Percentiles rank a stretch among this genome's conserved stretches.
Evolutionary conservation across 2,113 vertebrate genomes (phyloP).

Genomic region (Gracilinanus agilis): DNA sequence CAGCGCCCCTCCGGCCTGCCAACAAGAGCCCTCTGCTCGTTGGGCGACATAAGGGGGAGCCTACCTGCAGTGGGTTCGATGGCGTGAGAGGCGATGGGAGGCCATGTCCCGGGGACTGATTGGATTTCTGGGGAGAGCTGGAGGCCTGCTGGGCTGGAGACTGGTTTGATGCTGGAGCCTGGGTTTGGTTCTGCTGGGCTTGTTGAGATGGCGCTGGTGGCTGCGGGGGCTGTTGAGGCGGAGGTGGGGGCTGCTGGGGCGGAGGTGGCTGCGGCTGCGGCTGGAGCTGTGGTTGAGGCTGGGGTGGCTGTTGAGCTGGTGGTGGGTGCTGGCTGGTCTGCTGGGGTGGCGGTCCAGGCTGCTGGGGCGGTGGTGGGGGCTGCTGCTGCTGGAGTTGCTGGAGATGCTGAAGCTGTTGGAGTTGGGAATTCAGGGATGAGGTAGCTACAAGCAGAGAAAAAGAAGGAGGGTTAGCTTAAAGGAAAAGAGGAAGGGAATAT

Average conservation of each 20-base stretch:
- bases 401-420: conserved; percentile 99
- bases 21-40: not conserved
- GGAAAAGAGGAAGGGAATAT: not conserved
- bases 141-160: conserved; percentile 87
- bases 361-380: conserved; percentile 83
- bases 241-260: conserved; percentile 79
- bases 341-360: conserved; percentile 87
- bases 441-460: conserved; percentile 91
- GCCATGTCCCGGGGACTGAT: conserved; percentile 93
- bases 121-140: conserved; percentile 93
- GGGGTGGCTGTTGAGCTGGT: conserved; percentile 81
- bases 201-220: conserved; percentile 79
- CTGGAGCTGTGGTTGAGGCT: conserved; percentile 82
- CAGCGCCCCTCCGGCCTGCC: not conserved
- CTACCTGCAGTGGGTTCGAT: conserved; percentile 94
- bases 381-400: conserved; percentile 95
- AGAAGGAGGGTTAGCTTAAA: not conserved
- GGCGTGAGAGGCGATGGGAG: conserved; percentile 95
- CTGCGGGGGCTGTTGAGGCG: conserved; percentile 82
- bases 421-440: conserved; percentile 99
- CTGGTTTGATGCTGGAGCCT: conserved; percentile 88
- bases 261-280: conserved; percentile 81
- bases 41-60: not conserved
- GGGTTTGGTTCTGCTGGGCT: conserved; percentile 86
- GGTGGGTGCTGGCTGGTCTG: conserved; percentile 73